Conservation (phyloP, 2,888 invertebrate species). For the Acleris laterana region DNA sequence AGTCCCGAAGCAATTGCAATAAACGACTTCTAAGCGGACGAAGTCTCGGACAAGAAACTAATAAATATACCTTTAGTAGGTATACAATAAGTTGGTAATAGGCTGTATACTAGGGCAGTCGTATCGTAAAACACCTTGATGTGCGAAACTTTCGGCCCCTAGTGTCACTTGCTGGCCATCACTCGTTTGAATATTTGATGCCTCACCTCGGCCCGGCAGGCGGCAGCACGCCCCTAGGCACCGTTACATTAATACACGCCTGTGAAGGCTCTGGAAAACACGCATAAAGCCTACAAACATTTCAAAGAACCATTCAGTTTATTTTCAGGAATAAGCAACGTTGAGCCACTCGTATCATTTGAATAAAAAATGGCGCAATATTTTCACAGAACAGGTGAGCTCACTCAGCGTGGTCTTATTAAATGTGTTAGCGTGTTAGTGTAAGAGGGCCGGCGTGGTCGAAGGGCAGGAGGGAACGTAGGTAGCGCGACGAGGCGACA, state of each 20-base stretch:
- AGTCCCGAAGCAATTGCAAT: too few relatives aligned
- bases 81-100: neutral
- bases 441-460: constrained; percentile 47
- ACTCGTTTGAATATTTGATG: constrained; percentile 55
- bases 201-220: constrained; percentile 55
- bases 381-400: constrained; percentile 5
- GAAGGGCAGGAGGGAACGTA: constrained; percentile 56
- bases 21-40: too few relatives aligned
- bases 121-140: constrained; percentile 49
- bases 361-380: constrained; percentile 7
- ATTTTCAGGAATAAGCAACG: constrained; percentile 13
- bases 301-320: constrained; percentile 13
- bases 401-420: constrained; percentile 5
- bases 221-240: constrained; percentile 36
- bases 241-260: constrained; percentile 15
- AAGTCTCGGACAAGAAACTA: too few relatives aligned
- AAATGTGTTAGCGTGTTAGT: constrained; percentile 27
- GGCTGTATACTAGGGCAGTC: constrained; percentile 25
- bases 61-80: too few relatives aligned
- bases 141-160: constrained; percentile 45
- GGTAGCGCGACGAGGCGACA: constrained; percentile 69
- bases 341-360: neutral
- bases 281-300: constrained; percentile 12
- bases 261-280: neutral
- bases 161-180: constrained; percentile 53